Conservation (phyloP, 2,113 vertebrate genomes). For the Apaloderma vittatum region DNA sequence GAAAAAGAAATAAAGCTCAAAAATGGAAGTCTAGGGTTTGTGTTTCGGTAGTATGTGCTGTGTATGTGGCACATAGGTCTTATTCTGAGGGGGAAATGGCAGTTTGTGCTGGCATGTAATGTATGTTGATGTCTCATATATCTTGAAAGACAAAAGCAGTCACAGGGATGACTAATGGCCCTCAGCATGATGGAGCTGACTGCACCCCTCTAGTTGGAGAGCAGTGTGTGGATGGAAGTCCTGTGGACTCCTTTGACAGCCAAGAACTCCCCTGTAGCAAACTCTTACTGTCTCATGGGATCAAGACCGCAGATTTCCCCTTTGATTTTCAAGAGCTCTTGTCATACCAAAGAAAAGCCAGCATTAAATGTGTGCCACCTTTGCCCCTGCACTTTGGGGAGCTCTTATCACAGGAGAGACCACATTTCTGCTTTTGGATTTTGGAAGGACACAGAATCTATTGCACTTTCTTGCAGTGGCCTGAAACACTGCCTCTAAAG, state of each 20-base stretch:
- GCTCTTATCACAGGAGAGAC: not conserved
- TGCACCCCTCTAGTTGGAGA: not conserved
- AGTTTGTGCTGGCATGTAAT: not conserved
- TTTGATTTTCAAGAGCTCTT: conserved; percentile 59
- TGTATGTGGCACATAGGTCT: not conserved
- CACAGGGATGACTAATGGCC: not conserved
- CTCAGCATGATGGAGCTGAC: not conserved
- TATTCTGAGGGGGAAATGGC: not conserved
- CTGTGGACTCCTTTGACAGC: not conserved
- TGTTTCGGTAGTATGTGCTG: not conserved
- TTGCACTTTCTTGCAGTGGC: not conserved
- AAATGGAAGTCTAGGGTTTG: not conserved
- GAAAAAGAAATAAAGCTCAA: not conserved
- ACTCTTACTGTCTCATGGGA: not conserved
- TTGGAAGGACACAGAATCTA: not conserved
- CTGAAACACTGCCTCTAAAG: not conserved
- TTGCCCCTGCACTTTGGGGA: not conserved
- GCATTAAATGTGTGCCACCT: conserved; percentile 9
- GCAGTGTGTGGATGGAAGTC: not conserved
- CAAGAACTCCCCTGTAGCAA: not conserved
- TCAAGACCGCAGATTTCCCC: not conserved
- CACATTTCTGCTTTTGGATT: not conserved
- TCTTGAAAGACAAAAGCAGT: not conserved
- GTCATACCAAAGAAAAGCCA: conserved; percentile 29
- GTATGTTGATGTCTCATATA: not conserved